Conservation (phyloP, 2,113 vertebrate species). For the Myotis lucifugus region DNA sequence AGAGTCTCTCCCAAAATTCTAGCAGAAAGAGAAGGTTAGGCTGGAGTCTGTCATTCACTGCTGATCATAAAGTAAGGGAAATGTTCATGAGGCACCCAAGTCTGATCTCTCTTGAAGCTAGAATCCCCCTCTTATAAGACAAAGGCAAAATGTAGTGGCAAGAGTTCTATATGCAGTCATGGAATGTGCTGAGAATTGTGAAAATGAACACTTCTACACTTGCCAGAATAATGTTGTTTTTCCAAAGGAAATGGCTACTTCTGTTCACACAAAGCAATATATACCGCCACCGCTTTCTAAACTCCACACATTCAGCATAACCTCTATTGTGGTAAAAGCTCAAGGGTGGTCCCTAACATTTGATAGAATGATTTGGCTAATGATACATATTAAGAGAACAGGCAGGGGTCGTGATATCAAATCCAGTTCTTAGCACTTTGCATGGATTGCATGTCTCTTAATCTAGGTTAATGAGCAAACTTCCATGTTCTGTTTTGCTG, state of each 20-base stretch:
- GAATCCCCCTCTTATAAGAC: background rate
- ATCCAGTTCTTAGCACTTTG: background rate
- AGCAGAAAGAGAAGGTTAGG: background rate
- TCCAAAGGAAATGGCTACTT: background rate
- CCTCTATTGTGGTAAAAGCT: background rate
- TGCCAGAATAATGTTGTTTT: background rate
- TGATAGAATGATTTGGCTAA: background rate
- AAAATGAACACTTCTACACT: background rate
- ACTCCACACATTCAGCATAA: background rate
- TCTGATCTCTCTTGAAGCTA: background rate
- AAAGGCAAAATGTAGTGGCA: background rate
- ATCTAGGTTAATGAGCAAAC: background rate
- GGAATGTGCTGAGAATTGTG: background rate
- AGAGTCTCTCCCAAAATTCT: background rate
- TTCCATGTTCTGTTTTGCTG: background rate
- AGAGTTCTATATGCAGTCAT: background rate
- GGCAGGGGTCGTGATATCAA: background rate
- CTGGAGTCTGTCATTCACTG: background rate
- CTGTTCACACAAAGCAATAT: background rate
- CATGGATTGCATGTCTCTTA: background rate
- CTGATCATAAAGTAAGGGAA: background rate
- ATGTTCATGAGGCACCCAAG: background rate
- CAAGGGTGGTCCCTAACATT: background rate
- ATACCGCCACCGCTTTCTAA: background rate
- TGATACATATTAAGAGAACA: background rate